Conservation (phyloP, 2,797 vertebrate genomes). For the Dipus sagitta region DNA sequence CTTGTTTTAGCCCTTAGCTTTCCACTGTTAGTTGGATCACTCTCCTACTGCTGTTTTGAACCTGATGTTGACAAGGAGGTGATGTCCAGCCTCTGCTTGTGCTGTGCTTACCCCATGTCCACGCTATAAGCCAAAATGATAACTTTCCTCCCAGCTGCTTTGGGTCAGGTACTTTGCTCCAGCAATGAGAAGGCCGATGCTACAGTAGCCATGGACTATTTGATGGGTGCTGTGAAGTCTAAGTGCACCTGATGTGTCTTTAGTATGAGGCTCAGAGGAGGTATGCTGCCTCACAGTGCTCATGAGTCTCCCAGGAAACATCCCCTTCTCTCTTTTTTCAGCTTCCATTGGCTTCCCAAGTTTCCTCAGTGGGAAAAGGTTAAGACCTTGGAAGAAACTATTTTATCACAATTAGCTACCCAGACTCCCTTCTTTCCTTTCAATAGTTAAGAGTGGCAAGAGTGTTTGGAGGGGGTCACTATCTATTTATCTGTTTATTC, state of each 20-base stretch:
- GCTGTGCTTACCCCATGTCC: too few relatives aligned
- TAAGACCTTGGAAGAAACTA: constrained; percentile 80
- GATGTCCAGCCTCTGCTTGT: too few relatives aligned
- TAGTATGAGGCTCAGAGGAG: accelerated
- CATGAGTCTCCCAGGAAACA: constrained; percentile 1
- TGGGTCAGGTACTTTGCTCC: too few relatives aligned
- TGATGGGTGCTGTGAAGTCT: neutral
- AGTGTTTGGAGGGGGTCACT: constrained; percentile 81
- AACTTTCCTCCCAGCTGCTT: too few relatives aligned
- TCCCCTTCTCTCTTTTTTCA: constrained; percentile 61
- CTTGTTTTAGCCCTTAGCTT: too few relatives aligned
- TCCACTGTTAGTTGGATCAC: too few relatives aligned
- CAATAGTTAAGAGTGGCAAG: constrained; percentile 75
- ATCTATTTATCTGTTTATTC: constrained; percentile 77
- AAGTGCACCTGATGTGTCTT: neutral
- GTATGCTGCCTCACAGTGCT: neutral
- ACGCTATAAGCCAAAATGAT: too few relatives aligned
- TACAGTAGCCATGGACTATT: neutral
- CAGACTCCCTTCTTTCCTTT: constrained; percentile 67
- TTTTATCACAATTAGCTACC: constrained; percentile 82
- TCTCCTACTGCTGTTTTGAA: too few relatives aligned
- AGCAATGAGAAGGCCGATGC: too few relatives aligned
- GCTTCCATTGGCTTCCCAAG: constrained; percentile 72
- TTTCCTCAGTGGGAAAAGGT: constrained; percentile 80
- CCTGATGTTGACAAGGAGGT: too few relatives aligned